These are phyloP conservation scores for Acestrorhynchus altus DNA, from an alignment of 2,797 vertebrate species.

Conservation along the genomic window DNA sequence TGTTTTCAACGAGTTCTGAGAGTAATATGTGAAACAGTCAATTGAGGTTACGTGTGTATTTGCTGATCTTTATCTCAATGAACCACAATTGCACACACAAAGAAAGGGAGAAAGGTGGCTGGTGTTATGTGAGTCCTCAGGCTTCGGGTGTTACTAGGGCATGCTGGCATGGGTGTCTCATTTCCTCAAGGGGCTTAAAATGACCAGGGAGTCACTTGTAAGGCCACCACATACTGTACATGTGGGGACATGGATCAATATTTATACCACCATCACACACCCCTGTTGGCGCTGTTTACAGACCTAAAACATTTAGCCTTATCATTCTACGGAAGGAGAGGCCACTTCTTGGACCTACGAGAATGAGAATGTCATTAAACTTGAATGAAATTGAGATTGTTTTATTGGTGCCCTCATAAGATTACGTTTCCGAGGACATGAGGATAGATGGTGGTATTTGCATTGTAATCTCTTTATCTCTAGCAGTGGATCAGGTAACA, in stretches of 20 bases:
- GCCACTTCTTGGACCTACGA: constrained; percentile 52
- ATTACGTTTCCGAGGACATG: constrained; percentile 57
- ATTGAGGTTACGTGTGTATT: constrained; percentile 1
- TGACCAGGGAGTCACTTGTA: constrained; percentile 71
- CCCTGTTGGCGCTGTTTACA: constrained; percentile 71
- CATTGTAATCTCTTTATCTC: constrained; percentile 51
- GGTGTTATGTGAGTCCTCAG: constrained; percentile 59
- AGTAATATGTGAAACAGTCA: background rate
- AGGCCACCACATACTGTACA: constrained; percentile 54
- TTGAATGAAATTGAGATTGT: constrained; percentile 68
- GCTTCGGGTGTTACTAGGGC: constrained; percentile 64
- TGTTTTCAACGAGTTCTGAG: no score
- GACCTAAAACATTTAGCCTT: constrained; percentile 28
- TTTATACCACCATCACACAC: constrained; percentile 55
- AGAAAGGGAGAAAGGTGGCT: constrained; percentile 68
- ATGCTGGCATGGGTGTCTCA: constrained; percentile 69
- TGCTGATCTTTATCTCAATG: background rate
- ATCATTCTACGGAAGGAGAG: constrained; percentile 55
- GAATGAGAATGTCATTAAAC: constrained; percentile 59
- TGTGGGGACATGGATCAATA: constrained; percentile 42
- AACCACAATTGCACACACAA: background rate
- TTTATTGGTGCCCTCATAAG: constrained; percentile 52
- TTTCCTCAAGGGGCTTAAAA: constrained; percentile 48
- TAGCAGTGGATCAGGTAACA: constrained; percentile 43
- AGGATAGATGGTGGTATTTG: constrained; percentile 38